Base-by-base conservation (phyloP, 2,113 vertebrate genomes). In the Phalacrocorax aristotelis region DNA sequence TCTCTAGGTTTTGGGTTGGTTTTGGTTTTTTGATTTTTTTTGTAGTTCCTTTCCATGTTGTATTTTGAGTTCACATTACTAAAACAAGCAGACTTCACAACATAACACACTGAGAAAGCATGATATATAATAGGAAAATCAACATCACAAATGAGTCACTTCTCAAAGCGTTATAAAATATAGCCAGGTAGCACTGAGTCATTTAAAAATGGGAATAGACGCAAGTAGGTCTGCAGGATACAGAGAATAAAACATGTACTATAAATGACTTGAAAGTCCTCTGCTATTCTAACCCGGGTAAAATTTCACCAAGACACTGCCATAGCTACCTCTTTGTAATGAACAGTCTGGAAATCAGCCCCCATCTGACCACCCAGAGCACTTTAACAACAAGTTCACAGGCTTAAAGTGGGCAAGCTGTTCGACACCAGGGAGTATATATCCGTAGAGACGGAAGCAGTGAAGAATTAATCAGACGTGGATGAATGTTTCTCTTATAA, bases 401-500 rank as follows among this genome's bases (percentile, higher is more conserved):
- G 51, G 42, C 49, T 6, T 21, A 4, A 38, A 27, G 6, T 3
- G 77, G 23, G 32, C 29, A n/a, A 44, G 61, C 36, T 92, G 54
- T 55, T 4, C 14, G 58, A 21, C 79, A 36, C 48, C 58, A 72
- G 66, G 83, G 75, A 92, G 27, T 5, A 40, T 1, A 64, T 5
- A 48, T 11, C 75, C 76, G 44, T 0, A 2, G 38, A 65, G 58
- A 72, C 62, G 90, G 93, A 52, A 42, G 58, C 52, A 83, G 57
- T 26, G 15, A 89, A 27, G 62, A 77, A 80, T 69, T 94, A 89
- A 92, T 89, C 87, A 77, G 91, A 95, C 8, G 7, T 68, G 89
- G 89, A 94, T 89, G 71, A 76, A 95, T 90, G 80, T 96, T 90
- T 55, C 60, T 82, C 49, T 87, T 84, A 9, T 42, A 89, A 90